These are phyloP conservation scores for Limnothrissa miodon DNA, from an alignment of 2,113 vertebrate species.

Conservation along the genomic window DNA sequence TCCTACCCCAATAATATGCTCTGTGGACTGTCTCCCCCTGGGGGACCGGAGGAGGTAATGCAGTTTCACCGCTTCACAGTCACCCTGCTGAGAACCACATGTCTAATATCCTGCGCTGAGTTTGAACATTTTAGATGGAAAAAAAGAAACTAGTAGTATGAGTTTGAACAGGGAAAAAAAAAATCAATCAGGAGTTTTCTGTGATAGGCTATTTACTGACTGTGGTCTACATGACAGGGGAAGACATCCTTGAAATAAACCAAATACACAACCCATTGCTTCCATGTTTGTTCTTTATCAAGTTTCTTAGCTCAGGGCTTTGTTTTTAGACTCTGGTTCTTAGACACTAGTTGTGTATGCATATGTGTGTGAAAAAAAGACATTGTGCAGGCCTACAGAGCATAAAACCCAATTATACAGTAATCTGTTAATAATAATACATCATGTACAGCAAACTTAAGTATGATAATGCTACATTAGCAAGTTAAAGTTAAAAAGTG, in stretches of 20 bases:
- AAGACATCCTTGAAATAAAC: slow-evolving; percentile 71
- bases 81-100: slow-evolving; percentile 43
- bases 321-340: too few relatives aligned
- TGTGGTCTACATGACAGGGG: slow-evolving; percentile 63
- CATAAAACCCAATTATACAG: too few relatives aligned
- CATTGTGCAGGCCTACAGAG: too few relatives aligned
- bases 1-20: slow-evolving; percentile 19
- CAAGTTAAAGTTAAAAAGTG: too few relatives aligned
- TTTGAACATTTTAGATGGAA: slow-evolving; percentile 71
- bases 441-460: too few relatives aligned
- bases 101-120: slow-evolving; percentile 56
- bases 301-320: background rate
- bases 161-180: slow-evolving; percentile 41
- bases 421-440: too few relatives aligned
- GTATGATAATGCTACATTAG: too few relatives aligned
- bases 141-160: slow-evolving; percentile 50
- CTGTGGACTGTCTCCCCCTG: slow-evolving; percentile 36
- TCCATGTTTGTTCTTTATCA: slow-evolving; percentile 12
- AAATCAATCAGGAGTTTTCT: slow-evolving; percentile 71
- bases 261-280: slow-evolving; percentile 59
- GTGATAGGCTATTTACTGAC: slow-evolving; percentile 63
- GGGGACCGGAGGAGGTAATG: slow-evolving; percentile 29
- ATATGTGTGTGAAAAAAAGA: too few relatives aligned
- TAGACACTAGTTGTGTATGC: too few relatives aligned
- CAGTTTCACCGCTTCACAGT: slow-evolving; percentile 21